Percentiles rank a stretch among this genome's conserved stretches.
These are phyloP conservation scores for Heliconius congener DNA, from an alignment of 1,140 invertebrate species.

Conservation along the genomic window DNA sequence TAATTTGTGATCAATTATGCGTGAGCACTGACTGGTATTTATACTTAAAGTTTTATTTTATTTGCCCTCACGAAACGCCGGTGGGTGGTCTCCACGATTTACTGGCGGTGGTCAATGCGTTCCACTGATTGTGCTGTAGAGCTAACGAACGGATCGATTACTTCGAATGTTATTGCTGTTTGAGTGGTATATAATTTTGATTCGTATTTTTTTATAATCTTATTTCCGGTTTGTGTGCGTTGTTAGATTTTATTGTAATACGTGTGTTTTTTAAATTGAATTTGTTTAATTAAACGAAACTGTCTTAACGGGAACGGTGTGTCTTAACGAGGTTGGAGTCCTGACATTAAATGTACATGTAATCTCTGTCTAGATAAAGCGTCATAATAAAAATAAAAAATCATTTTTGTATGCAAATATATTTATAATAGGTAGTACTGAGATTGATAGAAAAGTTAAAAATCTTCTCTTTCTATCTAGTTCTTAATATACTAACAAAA, in stretches of 20 bases:
- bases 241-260: background rate
- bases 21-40: slow-evolving; percentile 78
- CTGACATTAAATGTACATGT: too few species aligned
- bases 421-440: too few species aligned
- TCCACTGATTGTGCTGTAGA: slow-evolving; percentile 69
- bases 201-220: slow-evolving; percentile 35
- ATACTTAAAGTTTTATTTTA: slow-evolving; percentile 77
- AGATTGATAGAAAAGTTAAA: too few species aligned
- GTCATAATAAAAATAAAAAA: too few species aligned
- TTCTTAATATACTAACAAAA: too few species aligned
- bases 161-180: slow-evolving; percentile 40
- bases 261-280: background rate
- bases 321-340: too few species aligned
- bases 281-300: background rate
- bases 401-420: too few species aligned
- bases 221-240: slow-evolving; percentile 12
- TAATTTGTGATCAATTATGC: slow-evolving; percentile 82
- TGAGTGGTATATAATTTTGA: slow-evolving; percentile 36
- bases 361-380: too few species aligned
- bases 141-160: slow-evolving; percentile 41
- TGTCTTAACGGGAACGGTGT: too few species aligned
- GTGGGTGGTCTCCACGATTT: slow-evolving; percentile 80
- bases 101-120: slow-evolving; percentile 66
- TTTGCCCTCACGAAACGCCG: slow-evolving; percentile 70
- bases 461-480: too few species aligned